These are phyloP conservation scores for Engraulis encrasicolus DNA, from an alignment of 2,113 vertebrate species.

Conservation along the genomic window DNA sequence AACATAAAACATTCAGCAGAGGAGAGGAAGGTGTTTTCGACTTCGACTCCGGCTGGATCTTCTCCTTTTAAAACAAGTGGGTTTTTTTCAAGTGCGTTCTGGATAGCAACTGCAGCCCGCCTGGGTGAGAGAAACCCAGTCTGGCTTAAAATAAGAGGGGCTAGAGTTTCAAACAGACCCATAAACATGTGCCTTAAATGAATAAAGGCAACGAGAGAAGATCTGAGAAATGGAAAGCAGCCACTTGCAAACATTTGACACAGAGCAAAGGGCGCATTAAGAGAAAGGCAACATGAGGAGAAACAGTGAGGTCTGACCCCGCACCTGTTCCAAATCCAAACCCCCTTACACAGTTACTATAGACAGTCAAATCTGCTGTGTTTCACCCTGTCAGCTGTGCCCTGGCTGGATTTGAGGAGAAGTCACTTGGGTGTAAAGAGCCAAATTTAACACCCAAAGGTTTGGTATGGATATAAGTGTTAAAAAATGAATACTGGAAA, in stretches of 20 bases:
- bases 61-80: not conserved
- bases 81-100: not conserved
- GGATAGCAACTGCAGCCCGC: not conserved
- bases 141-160: not conserved
- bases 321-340: no score
- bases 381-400: no score
- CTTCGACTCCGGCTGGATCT: not conserved
- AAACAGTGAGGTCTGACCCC: no score
- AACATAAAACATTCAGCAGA: not conserved
- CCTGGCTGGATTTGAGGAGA: no score
- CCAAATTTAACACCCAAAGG: no score
- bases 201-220: not conserved
- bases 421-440: no score
- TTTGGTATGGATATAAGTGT: no score
- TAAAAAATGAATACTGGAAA: no score
- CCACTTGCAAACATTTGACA: not conserved
- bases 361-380: no score
- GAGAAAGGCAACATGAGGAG: not conserved
- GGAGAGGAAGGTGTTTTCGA: not conserved
- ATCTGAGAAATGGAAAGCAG: not conserved
- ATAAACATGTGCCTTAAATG: conserved; percentile 4
- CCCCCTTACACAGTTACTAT: no score
- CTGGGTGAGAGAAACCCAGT: not conserved
- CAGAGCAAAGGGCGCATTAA: not conserved
- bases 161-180: not conserved